Percentiles rank a stretch among this genome's conserved stretches.
Conservation (phyloP, 2,113 vertebrate species). For the Sinocyclocheilus anophthalmus region DNA sequence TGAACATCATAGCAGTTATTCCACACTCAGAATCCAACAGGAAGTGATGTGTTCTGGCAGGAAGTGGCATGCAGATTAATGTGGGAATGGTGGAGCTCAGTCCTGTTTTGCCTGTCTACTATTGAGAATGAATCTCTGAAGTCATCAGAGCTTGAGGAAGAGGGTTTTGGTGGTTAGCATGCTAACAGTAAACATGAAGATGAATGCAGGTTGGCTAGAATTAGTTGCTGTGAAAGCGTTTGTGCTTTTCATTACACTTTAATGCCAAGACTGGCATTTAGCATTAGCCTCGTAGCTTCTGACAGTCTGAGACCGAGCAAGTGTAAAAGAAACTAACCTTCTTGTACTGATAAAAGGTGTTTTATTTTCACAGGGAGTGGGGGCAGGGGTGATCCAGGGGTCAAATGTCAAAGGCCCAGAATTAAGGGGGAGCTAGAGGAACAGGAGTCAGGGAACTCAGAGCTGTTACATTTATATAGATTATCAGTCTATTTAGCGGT, state of each 20-base stretch:
- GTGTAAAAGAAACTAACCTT: slow-evolving; percentile 53
- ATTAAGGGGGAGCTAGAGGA: slow-evolving; percentile 52
- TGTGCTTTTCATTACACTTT: neutral
- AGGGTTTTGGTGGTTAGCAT: slow-evolving; percentile 28
- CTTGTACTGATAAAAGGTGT: slow-evolving; percentile 55
- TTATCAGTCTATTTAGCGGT: neutral
- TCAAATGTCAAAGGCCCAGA: slow-evolving; percentile 57
- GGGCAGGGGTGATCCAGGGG: slow-evolving; percentile 52
- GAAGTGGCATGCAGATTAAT: slow-evolving; percentile 6
- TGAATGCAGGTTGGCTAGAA: slow-evolving; percentile 10
- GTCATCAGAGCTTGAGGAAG: neutral
- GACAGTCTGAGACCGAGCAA: slow-evolving; percentile 27
- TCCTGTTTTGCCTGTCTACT: neutral
- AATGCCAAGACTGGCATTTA: slow-evolving; percentile 8
- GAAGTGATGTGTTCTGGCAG: slow-evolving; percentile 3
- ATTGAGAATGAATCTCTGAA: neutral
- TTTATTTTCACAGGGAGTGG: slow-evolving; percentile 33
- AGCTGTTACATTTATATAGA: slow-evolving; percentile 26
- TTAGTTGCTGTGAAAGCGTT: slow-evolving; percentile 35
- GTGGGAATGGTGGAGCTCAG: neutral
- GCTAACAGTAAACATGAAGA: neutral
- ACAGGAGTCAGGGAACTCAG: slow-evolving; percentile 54
- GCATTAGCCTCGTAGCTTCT: slow-evolving; percentile 14
- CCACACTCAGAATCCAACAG: neutral
- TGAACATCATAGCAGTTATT: neutral